Base-by-base conservation (phyloP, 2,113 vertebrate genomes). In the Emydocephalus ijimae region DNA sequence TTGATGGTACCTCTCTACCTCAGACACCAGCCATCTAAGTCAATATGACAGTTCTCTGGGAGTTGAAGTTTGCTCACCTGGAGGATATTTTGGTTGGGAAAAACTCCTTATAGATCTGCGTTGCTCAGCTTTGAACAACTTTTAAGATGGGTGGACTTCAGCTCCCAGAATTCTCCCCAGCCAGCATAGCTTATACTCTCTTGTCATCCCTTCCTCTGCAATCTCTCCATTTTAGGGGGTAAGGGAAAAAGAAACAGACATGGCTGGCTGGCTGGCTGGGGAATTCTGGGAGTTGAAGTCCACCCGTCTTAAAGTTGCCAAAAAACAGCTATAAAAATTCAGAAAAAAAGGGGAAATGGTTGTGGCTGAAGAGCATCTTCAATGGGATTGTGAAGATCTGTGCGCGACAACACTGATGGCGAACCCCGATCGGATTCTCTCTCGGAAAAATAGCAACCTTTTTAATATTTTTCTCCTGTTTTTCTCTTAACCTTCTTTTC, bases 401-500 rank as follows among this genome's bases (percentile, higher is more conserved):
- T 23, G 26, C 5, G 85, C 26, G 15, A 12, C 54, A 54, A 50
- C 43, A 39, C 11, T 23, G 50, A 69, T 3, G 8, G 52, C 5
- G 15, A 12, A 23, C 15, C 5, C 55, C 39, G 3, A 5, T 23
- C 26, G 64, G 55, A 48, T 85, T 57, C 64, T 57, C 26, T 59
- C 90, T 87, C 92, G 64, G 92, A 89, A 90, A 94, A 61, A 48
- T 96, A 96, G 97, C 94, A 89, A 54, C 34, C 92, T 55, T 93
- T 45, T 94, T 88, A 95, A 81, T 95, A 81, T 98, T n/a, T 96
- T 96, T 92, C 18, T 20, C 14, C 69, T n/a, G 2, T 96, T 81
- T 97, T 90, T 98, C 92, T 94, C 69, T 96, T 94, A 96, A 93
- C 0, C 95, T 96, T 96, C 92, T 34, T 93, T 96, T 85, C 97